phyloP scores from a whole-genome alignment of 2,888 invertebrate genomes.

The Xanthia togata region DNA sequence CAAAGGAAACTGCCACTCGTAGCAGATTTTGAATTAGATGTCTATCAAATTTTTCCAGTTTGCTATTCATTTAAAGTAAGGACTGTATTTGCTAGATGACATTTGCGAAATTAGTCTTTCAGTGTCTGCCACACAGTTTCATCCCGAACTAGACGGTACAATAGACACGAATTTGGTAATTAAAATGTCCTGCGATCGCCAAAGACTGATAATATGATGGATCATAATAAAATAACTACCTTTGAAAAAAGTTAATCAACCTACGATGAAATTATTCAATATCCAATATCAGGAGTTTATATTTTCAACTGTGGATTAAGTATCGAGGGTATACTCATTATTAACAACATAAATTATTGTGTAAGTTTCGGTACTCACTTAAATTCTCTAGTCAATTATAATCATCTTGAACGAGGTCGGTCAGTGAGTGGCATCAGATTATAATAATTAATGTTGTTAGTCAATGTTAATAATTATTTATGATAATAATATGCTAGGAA shows the following conservation, averaged over 20 bases:
- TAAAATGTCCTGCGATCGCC: not conserved
- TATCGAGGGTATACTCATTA: not conserved
- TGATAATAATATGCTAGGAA: constrained; percentile 5
- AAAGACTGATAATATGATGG: not conserved
- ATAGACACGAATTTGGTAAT: not conserved
- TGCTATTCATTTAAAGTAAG: constrained; percentile 7
- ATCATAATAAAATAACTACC: not conserved
- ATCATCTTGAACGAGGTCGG: constrained; percentile 31
- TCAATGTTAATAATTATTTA: constrained; percentile 36
- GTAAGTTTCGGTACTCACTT: not conserved
- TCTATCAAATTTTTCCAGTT: not conserved
- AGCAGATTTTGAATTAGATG: not conserved
- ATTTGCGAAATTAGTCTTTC: constrained; percentile 18
- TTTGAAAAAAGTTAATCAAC: not conserved
- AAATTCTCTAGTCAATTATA: constrained; percentile 16
- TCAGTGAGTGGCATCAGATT: constrained; percentile 46
- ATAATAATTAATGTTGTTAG: constrained; percentile 26
- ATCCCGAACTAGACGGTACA: not conserved
- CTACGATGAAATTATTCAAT: not conserved
- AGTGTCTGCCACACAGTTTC: not conserved
- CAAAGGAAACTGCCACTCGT: constrained; percentile 4
- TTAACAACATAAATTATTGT: not conserved
- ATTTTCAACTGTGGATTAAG: not conserved
- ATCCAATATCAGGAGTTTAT: not conserved
- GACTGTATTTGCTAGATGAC: not conserved